These are phyloP conservation scores for Brachyptera risi DNA, from an alignment of 2,888 invertebrate species.

Conservation along the genomic window DNA sequence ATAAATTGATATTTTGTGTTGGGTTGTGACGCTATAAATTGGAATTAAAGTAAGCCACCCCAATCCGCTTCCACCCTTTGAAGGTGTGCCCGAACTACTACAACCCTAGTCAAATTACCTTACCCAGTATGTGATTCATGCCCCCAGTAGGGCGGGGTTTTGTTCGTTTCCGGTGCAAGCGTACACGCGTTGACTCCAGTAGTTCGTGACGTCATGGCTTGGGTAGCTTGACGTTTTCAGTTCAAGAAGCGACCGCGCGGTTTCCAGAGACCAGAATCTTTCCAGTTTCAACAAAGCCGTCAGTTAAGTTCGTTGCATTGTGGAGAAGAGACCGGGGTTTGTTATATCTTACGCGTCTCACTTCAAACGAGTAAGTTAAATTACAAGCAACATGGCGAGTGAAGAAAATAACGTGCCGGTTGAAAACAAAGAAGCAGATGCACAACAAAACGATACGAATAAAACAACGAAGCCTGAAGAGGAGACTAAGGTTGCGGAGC, in stretches of 20 bases:
- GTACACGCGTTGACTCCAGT: conserved; percentile 15
- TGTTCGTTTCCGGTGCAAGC: conserved; percentile 8
- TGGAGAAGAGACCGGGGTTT: not conserved
- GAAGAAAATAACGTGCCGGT: conserved; percentile 68
- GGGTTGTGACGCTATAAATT: no score
- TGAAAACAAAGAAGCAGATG: conserved; percentile 53
- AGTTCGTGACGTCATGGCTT: conserved; percentile 26
- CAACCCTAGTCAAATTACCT: conserved; percentile 19
- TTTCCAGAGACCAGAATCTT: not conserved
- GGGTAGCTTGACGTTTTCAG: conserved; percentile 19
- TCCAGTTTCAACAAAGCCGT: no score
- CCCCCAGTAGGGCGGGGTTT: conserved; percentile 22
- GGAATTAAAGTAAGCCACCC: not conserved
- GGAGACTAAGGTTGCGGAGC: conserved; percentile 42
- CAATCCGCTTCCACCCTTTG: not conserved
- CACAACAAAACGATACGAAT: conserved; percentile 48
- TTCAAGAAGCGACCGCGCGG: conserved; percentile 14
- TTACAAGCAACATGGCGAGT: conserved; percentile 58
- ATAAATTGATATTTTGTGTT: no score
- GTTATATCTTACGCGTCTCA: not conserved
- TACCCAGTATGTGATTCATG: not conserved
- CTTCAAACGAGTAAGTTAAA: conserved; percentile 1
- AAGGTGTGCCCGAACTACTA: conserved; percentile 18
- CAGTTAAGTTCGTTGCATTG: conserved; percentile 12
- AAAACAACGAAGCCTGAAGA: conserved; percentile 45